phyloP scores from a whole-genome alignment of 64 coral and sea anemone species.

The Montipora cactus region DNA sequence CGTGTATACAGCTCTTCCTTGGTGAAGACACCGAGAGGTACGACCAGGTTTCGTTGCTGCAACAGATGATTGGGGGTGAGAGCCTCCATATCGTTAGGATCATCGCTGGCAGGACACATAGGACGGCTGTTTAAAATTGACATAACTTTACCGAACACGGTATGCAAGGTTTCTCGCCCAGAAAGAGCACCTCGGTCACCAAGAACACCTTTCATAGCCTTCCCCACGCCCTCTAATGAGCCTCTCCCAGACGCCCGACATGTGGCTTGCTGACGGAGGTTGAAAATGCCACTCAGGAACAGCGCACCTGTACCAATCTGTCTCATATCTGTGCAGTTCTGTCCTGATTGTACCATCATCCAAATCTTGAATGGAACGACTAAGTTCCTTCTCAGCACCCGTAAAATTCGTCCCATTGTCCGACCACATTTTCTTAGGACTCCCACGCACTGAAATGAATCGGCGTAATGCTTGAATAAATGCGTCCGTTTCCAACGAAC shows the following conservation, averaged over 20 bases:
- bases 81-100: conserved; percentile 47
- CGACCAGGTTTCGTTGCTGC: conserved; percentile 6
- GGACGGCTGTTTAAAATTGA: conserved; percentile 58
- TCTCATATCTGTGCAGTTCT: conserved; percentile 19
- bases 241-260: conserved; percentile 66
- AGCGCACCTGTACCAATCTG: conserved; percentile 20
- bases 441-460: conserved; percentile 42
- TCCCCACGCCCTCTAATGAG: conserved; percentile 57
- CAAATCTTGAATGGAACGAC: background rate
- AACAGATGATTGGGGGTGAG: conserved; percentile 32
- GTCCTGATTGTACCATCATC: conserved; percentile 18
- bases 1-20: background rate
- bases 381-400: conserved; percentile 37
- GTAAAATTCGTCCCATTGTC: conserved; percentile 52
- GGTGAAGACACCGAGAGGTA: conserved; percentile 8
- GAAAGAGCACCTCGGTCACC: conserved; percentile 23
- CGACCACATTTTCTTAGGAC: conserved; percentile 27
- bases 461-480: conserved; percentile 29
- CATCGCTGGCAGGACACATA: conserved; percentile 40
- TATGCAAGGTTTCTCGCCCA: conserved; percentile 43
- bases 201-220: conserved; percentile 40
- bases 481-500: conserved; percentile 38
- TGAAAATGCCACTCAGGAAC: conserved; percentile 58
- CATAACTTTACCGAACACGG: conserved; percentile 60
- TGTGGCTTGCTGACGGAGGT: conserved; percentile 61